Base-by-base conservation (phyloP, 1,140 invertebrate species). In the Drosophila nigromelanica region DNA sequence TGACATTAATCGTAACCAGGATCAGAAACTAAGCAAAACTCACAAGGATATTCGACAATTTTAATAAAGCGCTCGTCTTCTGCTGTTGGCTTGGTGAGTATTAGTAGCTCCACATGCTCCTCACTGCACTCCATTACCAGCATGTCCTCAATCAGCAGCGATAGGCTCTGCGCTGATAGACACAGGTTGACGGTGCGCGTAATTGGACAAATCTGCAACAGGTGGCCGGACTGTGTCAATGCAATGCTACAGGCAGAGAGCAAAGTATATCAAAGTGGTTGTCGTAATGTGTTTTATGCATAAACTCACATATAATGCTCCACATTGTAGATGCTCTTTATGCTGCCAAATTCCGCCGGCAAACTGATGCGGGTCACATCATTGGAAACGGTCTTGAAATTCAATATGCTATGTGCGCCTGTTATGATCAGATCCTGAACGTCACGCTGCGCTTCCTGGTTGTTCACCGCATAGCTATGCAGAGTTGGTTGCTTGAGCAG, bases 31-130 rank as follows among this genome's bases (percentile, higher is more conserved):
- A 27, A 4, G 8, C 15, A 40, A 18, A 21, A 27, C 70, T 73
- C 82, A 92, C 91, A 82, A 27, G 91, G 90, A 76, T 89, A 92
- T 55, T 91, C 80, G 21, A 92, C 50, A 30, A 91, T 76, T 55
- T 91, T 89, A 8, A 92, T 79, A 5, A 77, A 61, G 10, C 82
- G 74, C 12, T 74, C 75, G 3, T 59, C 61, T 1, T 70, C 63
- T 30, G 63, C 21, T 2, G 24, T 67, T 0, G 64, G 54, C 39
- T 91, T 92, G 3, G 85, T 85, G 3, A 91, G 58, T 40, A 91
- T 56, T 0, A 91, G 52, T 0, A 92, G 64, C 45, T 92, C 90
- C 15, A 91, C 70, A 64, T 67, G 74, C 2, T 92, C 80, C 24
- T 91, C 85, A 60, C 54, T 90, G 58, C 60, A 71, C 66, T 92